A percentile compares a stretch with the other conserved stretches of the same genome.
Conservation (phyloP, 2,888 invertebrate genomes). For the Phortica magna region DNA sequence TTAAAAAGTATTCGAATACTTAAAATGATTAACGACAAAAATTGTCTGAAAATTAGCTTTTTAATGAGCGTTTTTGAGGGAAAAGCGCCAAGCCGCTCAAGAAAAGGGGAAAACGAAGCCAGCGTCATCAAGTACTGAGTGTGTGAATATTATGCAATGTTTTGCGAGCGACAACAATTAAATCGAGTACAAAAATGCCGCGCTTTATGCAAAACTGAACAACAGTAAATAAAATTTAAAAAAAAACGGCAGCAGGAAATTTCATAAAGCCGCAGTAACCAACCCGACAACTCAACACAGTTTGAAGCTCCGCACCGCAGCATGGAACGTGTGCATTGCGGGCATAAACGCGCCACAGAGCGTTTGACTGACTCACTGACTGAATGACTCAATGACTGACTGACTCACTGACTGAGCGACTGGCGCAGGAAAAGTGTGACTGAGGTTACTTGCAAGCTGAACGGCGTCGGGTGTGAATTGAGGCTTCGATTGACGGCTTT, state of each 20-base stretch:
- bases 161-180: slow-evolving; percentile 1
- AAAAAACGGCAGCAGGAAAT: background rate
- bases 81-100: background rate
- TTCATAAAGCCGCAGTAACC: slow-evolving; percentile 8
- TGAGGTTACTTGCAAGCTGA: background rate
- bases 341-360: background rate
- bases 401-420: slow-evolving; percentile 26
- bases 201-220: background rate
- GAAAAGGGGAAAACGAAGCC: background rate
- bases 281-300: background rate
- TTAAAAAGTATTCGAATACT: too few relatives aligned
- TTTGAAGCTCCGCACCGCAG: background rate
- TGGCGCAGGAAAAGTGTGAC: slow-evolving; percentile 8
- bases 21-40: background rate
- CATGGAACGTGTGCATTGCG: background rate
- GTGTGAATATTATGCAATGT: slow-evolving; percentile 5
- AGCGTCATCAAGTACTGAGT: background rate
- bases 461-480: background rate
- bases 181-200: background rate
- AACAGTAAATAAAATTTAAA: background rate
- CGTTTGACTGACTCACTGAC: slow-evolving; percentile 15
- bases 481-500: background rate
- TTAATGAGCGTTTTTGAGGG: background rate
- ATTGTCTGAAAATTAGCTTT: background rate
- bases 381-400: slow-evolving; percentile 30